These are phyloP conservation scores for Ditylenchus weischeri DNA, from an alignment of 2,888 invertebrate species.

Conservation along the genomic window DNA sequence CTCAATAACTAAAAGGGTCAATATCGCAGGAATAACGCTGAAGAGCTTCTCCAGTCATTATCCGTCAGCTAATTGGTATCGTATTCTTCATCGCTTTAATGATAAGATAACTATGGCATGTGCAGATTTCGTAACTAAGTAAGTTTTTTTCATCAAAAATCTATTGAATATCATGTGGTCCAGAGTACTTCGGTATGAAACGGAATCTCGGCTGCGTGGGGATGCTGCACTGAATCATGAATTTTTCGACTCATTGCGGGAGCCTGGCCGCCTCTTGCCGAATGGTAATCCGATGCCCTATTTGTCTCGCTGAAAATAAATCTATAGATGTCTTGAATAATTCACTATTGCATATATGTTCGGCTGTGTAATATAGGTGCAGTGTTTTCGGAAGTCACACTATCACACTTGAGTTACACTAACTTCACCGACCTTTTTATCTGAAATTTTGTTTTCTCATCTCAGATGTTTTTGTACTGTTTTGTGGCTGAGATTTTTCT, in stretches of 20 bases:
- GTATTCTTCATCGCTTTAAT: slow-evolving; percentile 26
- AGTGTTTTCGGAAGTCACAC: too few species aligned
- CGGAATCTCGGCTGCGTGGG: slow-evolving; percentile 23
- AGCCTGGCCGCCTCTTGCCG: slow-evolving; percentile 19
- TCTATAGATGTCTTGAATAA: too few species aligned
- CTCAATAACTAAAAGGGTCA: too few species aligned
- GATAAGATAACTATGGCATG: slow-evolving; percentile 13
- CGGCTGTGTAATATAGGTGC: too few species aligned
- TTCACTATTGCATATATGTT: too few species aligned
- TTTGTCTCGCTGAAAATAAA: slow-evolving; percentile 12
- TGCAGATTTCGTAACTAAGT: slow-evolving; percentile 23
- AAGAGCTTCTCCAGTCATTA: slow-evolving; percentile 5
- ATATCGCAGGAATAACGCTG: neutral
- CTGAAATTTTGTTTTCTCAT: too few species aligned
- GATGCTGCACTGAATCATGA: slow-evolving; percentile 21
- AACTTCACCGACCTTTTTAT: too few species aligned
- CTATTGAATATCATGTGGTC: neutral
- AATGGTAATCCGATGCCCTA: slow-evolving; percentile 14
- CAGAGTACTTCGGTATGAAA: slow-evolving; percentile 29
- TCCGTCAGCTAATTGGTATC: slow-evolving; percentile 24
- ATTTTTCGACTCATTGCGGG: slow-evolving; percentile 22
- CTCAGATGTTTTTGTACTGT: too few species aligned
- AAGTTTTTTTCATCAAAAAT: too few species aligned
- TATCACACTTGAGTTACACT: too few species aligned
- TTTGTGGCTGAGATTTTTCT: too few species aligned